Evolutionary conservation across 2,113 vertebrate species (phyloP).

Genomic region (Columbina picui): DNA sequence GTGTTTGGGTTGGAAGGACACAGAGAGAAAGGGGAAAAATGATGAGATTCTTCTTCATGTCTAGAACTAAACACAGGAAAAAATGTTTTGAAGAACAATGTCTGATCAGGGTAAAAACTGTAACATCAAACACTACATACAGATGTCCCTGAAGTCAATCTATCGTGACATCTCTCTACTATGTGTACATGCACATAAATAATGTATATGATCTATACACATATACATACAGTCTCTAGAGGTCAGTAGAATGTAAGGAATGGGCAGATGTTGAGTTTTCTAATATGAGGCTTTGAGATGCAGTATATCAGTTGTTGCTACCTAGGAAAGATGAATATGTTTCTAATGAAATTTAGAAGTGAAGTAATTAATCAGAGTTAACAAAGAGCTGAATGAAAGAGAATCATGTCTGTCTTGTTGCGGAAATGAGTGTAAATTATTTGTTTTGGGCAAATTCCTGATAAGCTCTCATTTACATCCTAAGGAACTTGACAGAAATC

Average conservation of each 20-base stretch:
- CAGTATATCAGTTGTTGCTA: constrained; percentile 36
- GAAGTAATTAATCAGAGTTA: constrained; percentile 76
- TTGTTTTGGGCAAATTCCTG: constrained; percentile 76
- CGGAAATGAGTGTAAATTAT: constrained; percentile 70
- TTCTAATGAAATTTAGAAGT: constrained; percentile 64
- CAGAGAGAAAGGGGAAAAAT: neutral
- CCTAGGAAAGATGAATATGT: constrained; percentile 51
- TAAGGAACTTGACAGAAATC: constrained; percentile 67
- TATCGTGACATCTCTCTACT: neutral
- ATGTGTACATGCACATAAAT: neutral
- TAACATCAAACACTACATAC: neutral
- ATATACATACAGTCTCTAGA: constrained; percentile 80
- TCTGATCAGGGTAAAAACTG: neutral
- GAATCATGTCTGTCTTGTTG: constrained; percentile 65
- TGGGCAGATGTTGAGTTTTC: constrained; percentile 58
- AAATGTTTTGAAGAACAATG: neutral
- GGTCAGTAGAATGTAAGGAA: constrained; percentile 85
- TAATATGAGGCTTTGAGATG: constrained; percentile 4
- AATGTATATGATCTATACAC: constrained; percentile 37
- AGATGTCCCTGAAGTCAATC: neutral
- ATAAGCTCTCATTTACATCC: constrained; percentile 66
- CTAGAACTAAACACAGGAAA: neutral
- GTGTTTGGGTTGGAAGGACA: neutral
- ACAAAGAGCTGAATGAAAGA: constrained; percentile 59
- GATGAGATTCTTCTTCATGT: neutral